Evolutionary conservation across 2,888 invertebrate genomes (phyloP).

Genomic region (Ethmia dodecea): DNA sequence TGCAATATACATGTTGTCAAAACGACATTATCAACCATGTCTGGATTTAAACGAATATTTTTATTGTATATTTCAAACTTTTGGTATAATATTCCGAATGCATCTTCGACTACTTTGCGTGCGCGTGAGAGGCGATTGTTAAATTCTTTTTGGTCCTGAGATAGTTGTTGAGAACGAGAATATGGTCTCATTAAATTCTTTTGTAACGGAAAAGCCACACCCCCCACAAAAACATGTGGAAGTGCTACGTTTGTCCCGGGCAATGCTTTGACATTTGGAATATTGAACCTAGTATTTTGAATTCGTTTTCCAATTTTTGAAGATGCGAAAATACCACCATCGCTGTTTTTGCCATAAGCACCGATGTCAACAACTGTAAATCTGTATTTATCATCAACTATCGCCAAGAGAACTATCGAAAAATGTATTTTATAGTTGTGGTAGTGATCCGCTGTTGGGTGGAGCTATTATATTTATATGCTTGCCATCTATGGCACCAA

Average conservation of each 20-base stretch:
- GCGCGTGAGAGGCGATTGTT: slow-evolving; percentile 16
- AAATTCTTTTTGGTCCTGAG: slow-evolving; percentile 11
- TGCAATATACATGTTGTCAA: slow-evolving; percentile 14
- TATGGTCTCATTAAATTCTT: slow-evolving; percentile 15
- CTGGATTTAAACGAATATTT: slow-evolving; percentile 5
- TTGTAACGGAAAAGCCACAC: slow-evolving; percentile 17
- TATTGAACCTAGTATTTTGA: slow-evolving; percentile 5
- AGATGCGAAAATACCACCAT: slow-evolving; percentile 14
- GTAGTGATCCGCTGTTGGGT: slow-evolving; percentile 14
- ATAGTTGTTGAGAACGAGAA: slow-evolving; percentile 6
- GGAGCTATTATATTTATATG: slow-evolving; percentile 19
- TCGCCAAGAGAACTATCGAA: slow-evolving; percentile 18
- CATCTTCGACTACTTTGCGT: slow-evolving; percentile 18
- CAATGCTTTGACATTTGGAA: slow-evolving; percentile 10
- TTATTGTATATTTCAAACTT: slow-evolving; percentile 13
- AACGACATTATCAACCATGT: slow-evolving; percentile 10
- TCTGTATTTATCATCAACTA: slow-evolving; percentile 15
- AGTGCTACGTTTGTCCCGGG: slow-evolving; percentile 6
- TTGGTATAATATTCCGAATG: slow-evolving; percentile 19
- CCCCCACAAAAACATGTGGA: slow-evolving; percentile 17
- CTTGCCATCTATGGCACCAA: slow-evolving; percentile 21
- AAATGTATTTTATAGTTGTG: slow-evolving; percentile 19
- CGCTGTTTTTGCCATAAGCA: slow-evolving; percentile 15
- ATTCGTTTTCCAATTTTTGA: slow-evolving; percentile 6
- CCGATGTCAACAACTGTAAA: slow-evolving; percentile 17